A percentile compares a stretch with the other conserved stretches of the same genome.
Conservation (phyloP, 1,140 invertebrate genomes). For the Brachionus koreanus region DNA sequence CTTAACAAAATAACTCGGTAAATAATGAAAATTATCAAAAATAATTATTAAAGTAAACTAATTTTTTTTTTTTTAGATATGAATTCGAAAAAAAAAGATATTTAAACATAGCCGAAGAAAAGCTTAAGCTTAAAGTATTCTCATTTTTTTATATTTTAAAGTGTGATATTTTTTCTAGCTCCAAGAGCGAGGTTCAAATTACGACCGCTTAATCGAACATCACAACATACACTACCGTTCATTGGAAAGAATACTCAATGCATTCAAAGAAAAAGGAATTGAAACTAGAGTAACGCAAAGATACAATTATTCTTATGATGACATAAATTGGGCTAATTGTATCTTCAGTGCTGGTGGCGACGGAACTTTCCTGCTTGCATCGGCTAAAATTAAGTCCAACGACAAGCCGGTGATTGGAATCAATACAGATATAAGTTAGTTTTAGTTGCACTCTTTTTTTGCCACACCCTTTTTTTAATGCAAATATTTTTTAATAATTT, state of each 20-base stretch:
- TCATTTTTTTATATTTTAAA: neutral
- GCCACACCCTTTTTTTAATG: slow-evolving; percentile 24
- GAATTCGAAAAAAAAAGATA: slow-evolving; percentile 35
- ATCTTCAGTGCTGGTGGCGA: slow-evolving; percentile 93
- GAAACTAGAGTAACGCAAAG: slow-evolving; percentile 76
- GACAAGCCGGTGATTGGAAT: slow-evolving; percentile 89
- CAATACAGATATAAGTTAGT: slow-evolving; percentile 85
- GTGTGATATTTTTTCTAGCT: slow-evolving; percentile 52
- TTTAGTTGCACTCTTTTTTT: neutral
- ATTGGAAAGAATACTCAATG: slow-evolving; percentile 66
- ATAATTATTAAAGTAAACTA: neutral
- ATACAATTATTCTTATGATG: slow-evolving; percentile 66
- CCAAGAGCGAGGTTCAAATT: slow-evolving; percentile 72
- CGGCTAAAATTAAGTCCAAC: slow-evolving; percentile 70
- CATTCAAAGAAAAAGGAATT: slow-evolving; percentile 65
- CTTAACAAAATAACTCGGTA: slow-evolving; percentile 45
- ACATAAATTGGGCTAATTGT: slow-evolving; percentile 86
- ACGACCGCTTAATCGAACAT: slow-evolving; percentile 69
- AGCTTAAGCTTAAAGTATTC: slow-evolving; percentile 25
- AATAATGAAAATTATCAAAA: neutral
- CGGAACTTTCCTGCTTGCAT: slow-evolving; percentile 91
- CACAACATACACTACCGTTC: slow-evolving; percentile 76
- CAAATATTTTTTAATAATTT: slow-evolving; percentile 30
- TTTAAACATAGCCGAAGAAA: neutral
- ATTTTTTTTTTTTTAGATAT: slow-evolving; percentile 2